Evolutionary conservation across 1,140 invertebrate genomes (phyloP).

Genomic region (Geopemphigus sp.): DNA sequence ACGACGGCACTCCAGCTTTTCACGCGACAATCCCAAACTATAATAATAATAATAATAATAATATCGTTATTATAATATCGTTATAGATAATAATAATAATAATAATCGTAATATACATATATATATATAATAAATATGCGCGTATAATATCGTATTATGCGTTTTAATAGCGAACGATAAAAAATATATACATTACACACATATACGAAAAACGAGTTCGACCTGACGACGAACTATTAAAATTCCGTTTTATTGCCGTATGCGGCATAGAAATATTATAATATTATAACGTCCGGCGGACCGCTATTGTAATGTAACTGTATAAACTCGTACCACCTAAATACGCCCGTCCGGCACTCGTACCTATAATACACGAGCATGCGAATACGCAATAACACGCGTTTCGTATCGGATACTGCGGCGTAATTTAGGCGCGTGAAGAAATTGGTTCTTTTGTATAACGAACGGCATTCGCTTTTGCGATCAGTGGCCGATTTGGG

Average conservation of each 20-base stretch:
- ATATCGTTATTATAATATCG: neutral
- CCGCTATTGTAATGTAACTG: neutral
- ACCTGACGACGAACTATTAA: constrained; percentile 8
- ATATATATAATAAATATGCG: too few species aligned
- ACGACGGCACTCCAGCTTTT: neutral
- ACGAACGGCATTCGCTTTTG: too few species aligned
- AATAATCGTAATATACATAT: too few species aligned
- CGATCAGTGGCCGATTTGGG: too few species aligned
- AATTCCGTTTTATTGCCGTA: constrained; percentile 17
- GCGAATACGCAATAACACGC: too few species aligned
- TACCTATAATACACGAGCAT: too few species aligned
- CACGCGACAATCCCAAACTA: constrained; percentile 6
- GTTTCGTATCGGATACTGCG: too few species aligned
- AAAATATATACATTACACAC: too few species aligned
- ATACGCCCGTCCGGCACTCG: too few species aligned
- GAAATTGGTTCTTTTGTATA: too few species aligned
- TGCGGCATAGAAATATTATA: neutral
- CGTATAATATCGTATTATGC: constrained; percentile 11
- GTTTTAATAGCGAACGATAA: constrained; percentile 36
- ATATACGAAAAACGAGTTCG: constrained; percentile 16
- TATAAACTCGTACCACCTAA: neutral
- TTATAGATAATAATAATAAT: constrained; percentile 10
- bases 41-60: neutral
- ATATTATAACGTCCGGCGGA: too few species aligned
- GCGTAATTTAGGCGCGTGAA: too few species aligned